These are phyloP conservation scores for Cryptoleucopteryx plumbea DNA, from an alignment of 2,113 vertebrate genomes.

Conservation along the genomic window DNA sequence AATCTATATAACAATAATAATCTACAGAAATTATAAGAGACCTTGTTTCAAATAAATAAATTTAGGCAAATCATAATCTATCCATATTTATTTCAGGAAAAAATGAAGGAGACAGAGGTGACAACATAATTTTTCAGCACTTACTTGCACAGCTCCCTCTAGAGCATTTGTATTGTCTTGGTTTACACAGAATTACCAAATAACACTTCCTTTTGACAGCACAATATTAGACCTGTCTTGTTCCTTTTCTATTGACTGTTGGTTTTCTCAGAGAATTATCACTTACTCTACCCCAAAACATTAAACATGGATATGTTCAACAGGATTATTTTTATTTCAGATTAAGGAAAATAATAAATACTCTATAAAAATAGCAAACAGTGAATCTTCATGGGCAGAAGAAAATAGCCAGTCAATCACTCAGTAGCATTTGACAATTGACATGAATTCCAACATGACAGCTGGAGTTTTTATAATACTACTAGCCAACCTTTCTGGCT, in stretches of 20 bases:
- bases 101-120: background rate
- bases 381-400: background rate
- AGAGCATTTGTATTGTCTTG: background rate
- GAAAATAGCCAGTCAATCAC: background rate
- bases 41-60: background rate
- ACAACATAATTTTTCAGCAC: background rate
- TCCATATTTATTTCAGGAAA: background rate
- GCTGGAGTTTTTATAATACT: background rate
- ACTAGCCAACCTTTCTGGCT: background rate
- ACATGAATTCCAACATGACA: background rate
- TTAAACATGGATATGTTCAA: background rate
- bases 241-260: background rate
- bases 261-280: background rate
- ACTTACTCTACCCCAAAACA: background rate
- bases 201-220: background rate
- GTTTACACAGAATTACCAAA: background rate
- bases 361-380: background rate
- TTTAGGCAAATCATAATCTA: background rate
- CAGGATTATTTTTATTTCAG: background rate
- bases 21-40: background rate
- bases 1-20: background rate
- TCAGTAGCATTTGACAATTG: background rate
- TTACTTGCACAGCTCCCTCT: background rate
- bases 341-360: background rate
- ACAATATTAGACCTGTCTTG: background rate